Conservation (phyloP, 2,888 invertebrate genomes). For the Chymomyza procnemis region DNA sequence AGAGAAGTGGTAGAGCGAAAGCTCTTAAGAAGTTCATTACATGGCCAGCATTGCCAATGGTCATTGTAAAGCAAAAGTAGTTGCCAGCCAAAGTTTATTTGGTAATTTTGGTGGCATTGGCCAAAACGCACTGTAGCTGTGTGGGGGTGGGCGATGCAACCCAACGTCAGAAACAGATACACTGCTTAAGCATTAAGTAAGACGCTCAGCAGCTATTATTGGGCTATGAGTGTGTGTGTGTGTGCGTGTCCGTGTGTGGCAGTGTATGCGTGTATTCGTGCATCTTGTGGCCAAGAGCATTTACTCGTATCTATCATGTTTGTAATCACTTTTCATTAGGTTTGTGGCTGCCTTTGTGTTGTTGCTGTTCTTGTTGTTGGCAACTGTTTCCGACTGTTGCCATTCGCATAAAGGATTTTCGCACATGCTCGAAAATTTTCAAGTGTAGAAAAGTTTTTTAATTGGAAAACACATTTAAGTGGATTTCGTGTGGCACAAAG, state of each 20-base stretch:
- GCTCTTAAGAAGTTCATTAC: slow-evolving; percentile 74
- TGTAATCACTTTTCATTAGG: slow-evolving; percentile 73
- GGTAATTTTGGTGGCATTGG: slow-evolving; percentile 64
- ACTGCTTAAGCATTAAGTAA: background rate
- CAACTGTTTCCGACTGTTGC: slow-evolving; percentile 33
- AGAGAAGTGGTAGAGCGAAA: too few species aligned
- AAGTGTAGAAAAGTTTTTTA: slow-evolving; percentile 71
- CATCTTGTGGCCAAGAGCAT: slow-evolving; percentile 37
- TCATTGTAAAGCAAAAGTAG: slow-evolving; percentile 6
- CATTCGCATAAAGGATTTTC: slow-evolving; percentile 73
- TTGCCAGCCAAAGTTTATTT: slow-evolving; percentile 68
- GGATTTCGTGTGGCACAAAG: slow-evolving; percentile 49
- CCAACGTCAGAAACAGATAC: background rate
- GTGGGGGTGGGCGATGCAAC: background rate
- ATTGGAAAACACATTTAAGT: slow-evolving; percentile 74
- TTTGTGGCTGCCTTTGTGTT: background rate
- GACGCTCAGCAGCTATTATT: background rate
- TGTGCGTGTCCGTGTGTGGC: slow-evolving; percentile 15
- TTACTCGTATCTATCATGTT: slow-evolving; percentile 66
- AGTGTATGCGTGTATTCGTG: slow-evolving; percentile 13
- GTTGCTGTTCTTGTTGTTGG: background rate
- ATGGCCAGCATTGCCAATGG: slow-evolving; percentile 43
- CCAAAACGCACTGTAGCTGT: background rate
- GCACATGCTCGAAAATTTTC: slow-evolving; percentile 70
- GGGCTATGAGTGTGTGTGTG: slow-evolving; percentile 6